Percentiles rank a stretch among this genome's conserved stretches.
These are phyloP conservation scores for Brachionus rubens DNA, from an alignment of 1,140 invertebrate species.

Conservation along the genomic window DNA sequence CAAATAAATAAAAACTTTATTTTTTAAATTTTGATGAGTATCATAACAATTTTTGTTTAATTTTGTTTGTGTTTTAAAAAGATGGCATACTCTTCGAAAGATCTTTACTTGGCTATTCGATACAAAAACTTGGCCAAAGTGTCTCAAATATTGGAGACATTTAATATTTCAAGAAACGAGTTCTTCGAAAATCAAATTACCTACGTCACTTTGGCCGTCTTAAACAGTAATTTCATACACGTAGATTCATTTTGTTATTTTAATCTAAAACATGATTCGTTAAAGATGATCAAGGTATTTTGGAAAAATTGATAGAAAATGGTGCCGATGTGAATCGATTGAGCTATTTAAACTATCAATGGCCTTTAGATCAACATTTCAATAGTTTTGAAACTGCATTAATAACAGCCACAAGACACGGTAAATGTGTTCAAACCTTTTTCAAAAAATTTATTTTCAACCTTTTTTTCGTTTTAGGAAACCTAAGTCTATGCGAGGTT, in stretches of 20 bases:
- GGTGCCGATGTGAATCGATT: slow-evolving; percentile 5
- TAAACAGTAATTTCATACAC: slow-evolving; percentile 32
- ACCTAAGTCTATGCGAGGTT: background rate
- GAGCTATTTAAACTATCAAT: slow-evolving; percentile 41
- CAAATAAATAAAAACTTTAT: no score
- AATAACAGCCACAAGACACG: slow-evolving; percentile 41
- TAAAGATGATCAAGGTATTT: background rate
- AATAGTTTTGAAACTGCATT: slow-evolving; percentile 33
- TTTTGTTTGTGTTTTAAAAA: background rate
- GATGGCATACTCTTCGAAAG: slow-evolving; percentile 9
- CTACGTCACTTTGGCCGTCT: background rate
- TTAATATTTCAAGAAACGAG: slow-evolving; percentile 10
- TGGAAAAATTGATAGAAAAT: slow-evolving; percentile 32
- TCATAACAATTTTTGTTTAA: background rate
- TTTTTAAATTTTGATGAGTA: no score
- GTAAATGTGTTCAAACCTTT: background rate
- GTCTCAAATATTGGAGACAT: background rate
- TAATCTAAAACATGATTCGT: background rate
- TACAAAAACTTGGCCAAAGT: background rate
- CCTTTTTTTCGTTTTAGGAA: background rate
- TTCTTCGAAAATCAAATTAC: slow-evolving; percentile 42
- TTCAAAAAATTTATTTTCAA: background rate
- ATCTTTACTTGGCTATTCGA: slow-evolving; percentile 37
- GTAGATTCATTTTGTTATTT: no score
- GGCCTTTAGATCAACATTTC: slow-evolving; percentile 42